Evolutionary conservation across 2,888 invertebrate genomes (phyloP), one percentile per base, ranked within the genome.

Genomic region (Rapana venosa): DNA sequence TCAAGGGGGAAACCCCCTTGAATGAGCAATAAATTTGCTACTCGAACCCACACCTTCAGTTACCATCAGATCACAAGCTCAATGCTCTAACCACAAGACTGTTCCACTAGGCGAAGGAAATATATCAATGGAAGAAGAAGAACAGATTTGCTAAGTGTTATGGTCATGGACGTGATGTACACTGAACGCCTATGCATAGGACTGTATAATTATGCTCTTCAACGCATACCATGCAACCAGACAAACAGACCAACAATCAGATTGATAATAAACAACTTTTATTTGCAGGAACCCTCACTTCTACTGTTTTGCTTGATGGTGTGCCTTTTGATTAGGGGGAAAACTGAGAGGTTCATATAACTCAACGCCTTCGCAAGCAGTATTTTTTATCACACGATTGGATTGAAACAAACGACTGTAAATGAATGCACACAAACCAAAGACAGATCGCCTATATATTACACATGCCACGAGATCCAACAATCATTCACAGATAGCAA

Each of bases 401-500:
- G n/a, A n/a, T n/a, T n/a, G n/a, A n/a, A n/a, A n/a, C n/a, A 20
- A 22, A 66, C 85, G 30, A 85, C 35, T 35, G 32, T 61, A 61
- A 61, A 86, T 61, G 61, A 35, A 30, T 66, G 86, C 86, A 86
- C 61, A 35, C 86, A 56, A 85, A 85, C 30, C 30, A 85, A 58
- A 58, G 47, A 47, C 47, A 30, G 86, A 86, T 32, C 61, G 66
- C 30, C 86, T 66, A 66, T 66, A 35, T 86, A 86, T 86, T 86
- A 86, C 86, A 86, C 86, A 86, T 86, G 86, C 86, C 86, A 58
- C 86, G 86, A 86, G 86, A 86, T 86, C 86, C 86, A 66, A 32
- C 66, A 86, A 86, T 86, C 86, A 86, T 86, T 86, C 61, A 86
- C 32, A 17, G 47, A 30, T 47, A 83, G 47, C 81, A 22, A 30